phyloP scores from a whole-genome alignment of 1,140 invertebrate genomes.

The Drosophila hydei region DNA sequence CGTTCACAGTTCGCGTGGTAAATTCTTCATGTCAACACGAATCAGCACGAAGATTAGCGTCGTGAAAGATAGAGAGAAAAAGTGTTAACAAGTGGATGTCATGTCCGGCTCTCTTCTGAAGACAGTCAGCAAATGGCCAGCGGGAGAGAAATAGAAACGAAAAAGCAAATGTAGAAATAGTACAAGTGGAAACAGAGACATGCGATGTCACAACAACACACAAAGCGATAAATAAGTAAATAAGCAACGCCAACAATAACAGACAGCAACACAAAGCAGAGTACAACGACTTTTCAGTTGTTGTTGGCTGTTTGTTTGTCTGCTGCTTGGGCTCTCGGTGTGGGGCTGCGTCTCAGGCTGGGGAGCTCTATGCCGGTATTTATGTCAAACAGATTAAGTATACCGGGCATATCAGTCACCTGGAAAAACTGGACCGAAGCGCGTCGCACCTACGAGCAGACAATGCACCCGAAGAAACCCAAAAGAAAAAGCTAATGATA shows the following conservation, averaged over 20 bases:
- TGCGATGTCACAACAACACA: slow-evolving; percentile 62
- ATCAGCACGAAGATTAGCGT: slow-evolving; percentile 8
- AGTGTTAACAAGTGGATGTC: slow-evolving; percentile 77
- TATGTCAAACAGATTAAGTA: slow-evolving; percentile 64
- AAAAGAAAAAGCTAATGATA: slow-evolving; percentile 1
- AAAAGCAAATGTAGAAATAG: slow-evolving; percentile 18
- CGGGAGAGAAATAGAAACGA: not conserved
- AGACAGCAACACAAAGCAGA: slow-evolving; percentile 21
- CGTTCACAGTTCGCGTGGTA: slow-evolving; percentile 2
- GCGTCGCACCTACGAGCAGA: slow-evolving; percentile 27
- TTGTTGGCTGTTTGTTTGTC: slow-evolving; percentile 46
- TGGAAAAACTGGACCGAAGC: slow-evolving; percentile 48
- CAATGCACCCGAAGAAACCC: slow-evolving; percentile 14
- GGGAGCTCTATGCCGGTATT: slow-evolving; percentile 33
- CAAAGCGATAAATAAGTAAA: slow-evolving; percentile 75
- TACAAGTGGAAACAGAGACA: slow-evolving; percentile 43
- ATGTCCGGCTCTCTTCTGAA: slow-evolving; percentile 48
- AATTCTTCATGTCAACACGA: slow-evolving; percentile 59
- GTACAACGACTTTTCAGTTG: slow-evolving; percentile 41
- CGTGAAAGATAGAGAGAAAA: slow-evolving; percentile 50
- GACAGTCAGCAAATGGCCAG: slow-evolving; percentile 10
- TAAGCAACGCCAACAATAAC: slow-evolving; percentile 55
- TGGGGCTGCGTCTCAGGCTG: not conserved
- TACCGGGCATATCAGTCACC: slow-evolving; percentile 52
- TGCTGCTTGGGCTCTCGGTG: slow-evolving; percentile 8